Evolutionary conservation across 2,797 vertebrate species (phyloP).

Genomic region (Cygnus olor): DNA sequence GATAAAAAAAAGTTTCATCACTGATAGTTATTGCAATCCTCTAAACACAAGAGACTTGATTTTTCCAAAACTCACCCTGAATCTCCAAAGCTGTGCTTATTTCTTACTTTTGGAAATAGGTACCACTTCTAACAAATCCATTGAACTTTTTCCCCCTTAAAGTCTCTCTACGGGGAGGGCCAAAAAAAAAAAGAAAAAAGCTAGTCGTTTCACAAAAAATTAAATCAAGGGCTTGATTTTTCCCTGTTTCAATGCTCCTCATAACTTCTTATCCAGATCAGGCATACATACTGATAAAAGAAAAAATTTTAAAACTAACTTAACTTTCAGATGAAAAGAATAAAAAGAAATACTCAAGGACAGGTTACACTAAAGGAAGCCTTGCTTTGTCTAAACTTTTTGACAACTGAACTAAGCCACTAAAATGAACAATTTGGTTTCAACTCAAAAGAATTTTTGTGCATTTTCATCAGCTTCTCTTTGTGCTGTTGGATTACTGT

Average conservation of each 20-base stretch:
- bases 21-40: constrained; percentile 37
- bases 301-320: neutral
- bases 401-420: constrained; percentile 3
- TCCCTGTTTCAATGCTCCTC: neutral
- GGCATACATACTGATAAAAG: neutral
- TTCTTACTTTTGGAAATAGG: constrained; percentile 65
- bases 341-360: constrained; percentile 26
- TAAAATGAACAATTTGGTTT: constrained; percentile 57
- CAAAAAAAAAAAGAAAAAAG: neutral
- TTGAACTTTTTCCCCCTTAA: constrained; percentile 36
- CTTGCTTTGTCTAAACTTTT: constrained; percentile 26
- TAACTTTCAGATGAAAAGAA: neutral
- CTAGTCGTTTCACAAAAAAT: constrained; percentile 22
- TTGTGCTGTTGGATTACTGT: constrained; percentile 60
- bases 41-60: neutral
- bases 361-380: constrained; percentile 33
- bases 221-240: neutral
- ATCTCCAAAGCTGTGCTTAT: constrained; percentile 78
- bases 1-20: neutral
- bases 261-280: neutral
- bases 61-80: constrained; percentile 74
- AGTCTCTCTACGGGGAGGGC: constrained; percentile 22
- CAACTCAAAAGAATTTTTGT: constrained; percentile 45
- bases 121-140: constrained; percentile 68
- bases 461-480: constrained; percentile 54